A percentile compares a stretch with the other conserved stretches of the same genome.
Evolutionary conservation across 2,113 vertebrate genomes (phyloP).

Genomic region (Pseudorhombus dupliciocellatus): DNA sequence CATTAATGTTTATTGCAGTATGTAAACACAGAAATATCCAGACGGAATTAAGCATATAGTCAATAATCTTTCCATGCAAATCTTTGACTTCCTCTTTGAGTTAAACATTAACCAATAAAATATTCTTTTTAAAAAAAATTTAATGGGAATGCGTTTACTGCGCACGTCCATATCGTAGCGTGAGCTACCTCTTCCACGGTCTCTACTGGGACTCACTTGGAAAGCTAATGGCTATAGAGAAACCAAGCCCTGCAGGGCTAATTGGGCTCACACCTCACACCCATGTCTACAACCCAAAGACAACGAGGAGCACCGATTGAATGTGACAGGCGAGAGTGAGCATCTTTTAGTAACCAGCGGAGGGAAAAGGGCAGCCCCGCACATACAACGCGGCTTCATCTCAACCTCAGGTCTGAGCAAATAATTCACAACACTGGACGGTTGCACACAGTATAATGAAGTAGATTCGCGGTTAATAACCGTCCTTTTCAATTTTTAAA

Average conservation of each 20-base stretch:
- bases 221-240: constrained; percentile 43
- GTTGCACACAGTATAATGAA: neutral
- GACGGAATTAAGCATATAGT: no score
- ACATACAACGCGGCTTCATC: constrained; percentile 36
- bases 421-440: neutral
- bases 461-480: neutral
- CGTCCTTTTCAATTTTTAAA: neutral
- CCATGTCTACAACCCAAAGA: constrained; percentile 28
- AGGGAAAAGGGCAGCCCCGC: constrained; percentile 11
- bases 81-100: no score
- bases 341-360: constrained; percentile 25
- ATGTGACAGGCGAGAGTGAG: constrained; percentile 34
- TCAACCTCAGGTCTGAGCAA: constrained; percentile 17
- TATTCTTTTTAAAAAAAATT: no score
- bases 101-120: no score
- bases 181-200: constrained; percentile 27
- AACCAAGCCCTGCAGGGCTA: constrained; percentile 59
- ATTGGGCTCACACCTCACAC: constrained; percentile 60
- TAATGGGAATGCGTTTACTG: no score
- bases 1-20: neutral
- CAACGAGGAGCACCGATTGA: constrained; percentile 39
- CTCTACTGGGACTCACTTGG: constrained; percentile 57
- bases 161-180: neutral
- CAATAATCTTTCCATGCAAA: no score
- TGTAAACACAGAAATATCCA: no score